phyloP scores from a whole-genome alignment of 2,888 invertebrate species.

The Diloba caeruleocephala region DNA sequence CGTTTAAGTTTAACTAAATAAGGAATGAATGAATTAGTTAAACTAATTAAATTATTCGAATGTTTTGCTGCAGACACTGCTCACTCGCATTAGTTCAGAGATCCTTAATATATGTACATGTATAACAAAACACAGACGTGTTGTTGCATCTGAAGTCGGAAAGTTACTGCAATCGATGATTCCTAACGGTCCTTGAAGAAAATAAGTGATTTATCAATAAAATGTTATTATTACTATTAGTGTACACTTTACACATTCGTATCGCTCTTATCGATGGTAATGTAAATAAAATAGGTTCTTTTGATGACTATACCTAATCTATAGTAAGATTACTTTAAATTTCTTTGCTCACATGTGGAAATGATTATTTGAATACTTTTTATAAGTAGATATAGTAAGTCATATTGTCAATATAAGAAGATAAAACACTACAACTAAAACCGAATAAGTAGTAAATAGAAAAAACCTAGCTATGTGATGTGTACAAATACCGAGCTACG shows the following conservation, averaged over 20 bases:
- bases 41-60: slow-evolving; percentile 81
- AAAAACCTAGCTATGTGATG: too few species aligned
- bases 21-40: too few species aligned
- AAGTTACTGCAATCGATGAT: slow-evolving; percentile 60
- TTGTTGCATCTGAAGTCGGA: slow-evolving; percentile 47
- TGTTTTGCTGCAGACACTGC: slow-evolving; percentile 76
- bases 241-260: slow-evolving; percentile 56
- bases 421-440: slow-evolving; percentile 8
- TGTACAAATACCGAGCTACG: too few species aligned
- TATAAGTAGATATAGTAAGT: slow-evolving; percentile 18
- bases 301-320: slow-evolving; percentile 58
- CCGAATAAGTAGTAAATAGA: background rate
- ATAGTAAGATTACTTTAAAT: slow-evolving; percentile 50
- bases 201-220: slow-evolving; percentile 71
- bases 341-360: slow-evolving; percentile 42
- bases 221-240: slow-evolving; percentile 65
- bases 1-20: slow-evolving; percentile 71
- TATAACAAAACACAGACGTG: slow-evolving; percentile 67
- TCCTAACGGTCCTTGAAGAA: slow-evolving; percentile 60
- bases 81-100: slow-evolving; percentile 69
- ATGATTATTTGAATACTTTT: slow-evolving; percentile 32
- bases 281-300: slow-evolving; percentile 70
- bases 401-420: slow-evolving; percentile 29
- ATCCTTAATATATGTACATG: slow-evolving; percentile 47
- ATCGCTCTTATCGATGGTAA: slow-evolving; percentile 68